Percentiles rank a stretch among this genome's conserved stretches.
Conservation (phyloP, 2,113 vertebrate genomes). For the Meriones unguiculatus region DNA sequence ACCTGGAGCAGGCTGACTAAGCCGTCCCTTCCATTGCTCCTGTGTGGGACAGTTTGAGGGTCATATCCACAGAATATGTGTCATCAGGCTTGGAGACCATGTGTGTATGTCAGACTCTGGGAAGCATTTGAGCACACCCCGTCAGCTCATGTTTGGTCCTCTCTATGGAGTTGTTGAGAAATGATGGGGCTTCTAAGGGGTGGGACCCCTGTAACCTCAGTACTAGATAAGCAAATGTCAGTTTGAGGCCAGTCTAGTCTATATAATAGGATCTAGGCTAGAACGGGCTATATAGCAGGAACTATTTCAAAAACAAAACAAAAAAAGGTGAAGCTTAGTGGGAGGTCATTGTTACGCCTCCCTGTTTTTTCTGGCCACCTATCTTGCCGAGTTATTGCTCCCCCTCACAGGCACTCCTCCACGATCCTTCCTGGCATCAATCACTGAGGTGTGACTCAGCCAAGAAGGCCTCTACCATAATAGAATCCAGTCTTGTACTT, state of each 20-base stretch:
- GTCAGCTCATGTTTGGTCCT: not conserved
- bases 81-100: fast-evolving
- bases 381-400: not conserved
- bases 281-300: not conserved
- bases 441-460: not conserved
- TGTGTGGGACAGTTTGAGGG: fast-evolving
- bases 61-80: fast-evolving
- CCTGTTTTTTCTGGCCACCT: not conserved
- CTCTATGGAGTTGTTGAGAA: not conserved
- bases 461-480: not conserved
- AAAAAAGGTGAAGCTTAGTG: not conserved
- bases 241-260: not conserved
- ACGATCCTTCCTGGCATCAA: not conserved
- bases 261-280: not conserved
- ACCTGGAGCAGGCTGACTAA: not conserved
- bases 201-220: not conserved
- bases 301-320: not conserved
- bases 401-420: not conserved
- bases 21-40: fast-evolving
- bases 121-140: not conserved
- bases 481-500: not conserved
- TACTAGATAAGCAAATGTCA: not conserved
- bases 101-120: not conserved
- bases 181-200: not conserved
- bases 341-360: not conserved